These are phyloP conservation scores for Drosophila burlai DNA, from an alignment of 1,140 invertebrate species.

Conservation along the genomic window DNA sequence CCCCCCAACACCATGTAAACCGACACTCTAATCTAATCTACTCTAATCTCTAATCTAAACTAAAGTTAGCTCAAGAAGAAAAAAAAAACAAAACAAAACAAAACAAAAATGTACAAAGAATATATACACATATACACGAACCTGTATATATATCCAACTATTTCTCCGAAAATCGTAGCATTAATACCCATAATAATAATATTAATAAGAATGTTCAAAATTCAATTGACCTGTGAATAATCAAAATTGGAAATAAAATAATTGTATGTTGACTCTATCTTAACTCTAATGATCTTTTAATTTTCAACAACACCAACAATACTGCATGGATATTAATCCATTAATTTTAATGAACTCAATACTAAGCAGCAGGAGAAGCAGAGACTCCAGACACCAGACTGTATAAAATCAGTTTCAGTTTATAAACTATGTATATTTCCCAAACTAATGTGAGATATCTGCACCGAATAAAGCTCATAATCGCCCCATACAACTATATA, in stretches of 20 bases:
- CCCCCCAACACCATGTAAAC: slow-evolving; percentile 32
- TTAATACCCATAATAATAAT: slow-evolving; percentile 29
- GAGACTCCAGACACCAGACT: slow-evolving; percentile 1
- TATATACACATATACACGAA: slow-evolving; percentile 18
- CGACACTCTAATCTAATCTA: slow-evolving; percentile 57
- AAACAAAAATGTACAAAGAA: slow-evolving; percentile 45
- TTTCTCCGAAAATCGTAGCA: slow-evolving; percentile 42
- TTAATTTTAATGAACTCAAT: slow-evolving; percentile 22
- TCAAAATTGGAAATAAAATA: slow-evolving; percentile 72
- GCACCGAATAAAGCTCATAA: slow-evolving; percentile 24
- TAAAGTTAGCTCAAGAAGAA: slow-evolving; percentile 54
- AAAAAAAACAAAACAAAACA: neutral
- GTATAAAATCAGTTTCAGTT: slow-evolving; percentile 1
- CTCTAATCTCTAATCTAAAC: slow-evolving; percentile 57
- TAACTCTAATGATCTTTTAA: slow-evolving; percentile 68
- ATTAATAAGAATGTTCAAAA: slow-evolving; percentile 35
- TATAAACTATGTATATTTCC: neutral
- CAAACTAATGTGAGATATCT: slow-evolving; percentile 24
- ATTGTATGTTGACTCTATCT: slow-evolving; percentile 47
- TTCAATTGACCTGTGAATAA: slow-evolving; percentile 61
- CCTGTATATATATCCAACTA: slow-evolving; percentile 27
- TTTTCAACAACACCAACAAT: slow-evolving; percentile 24
- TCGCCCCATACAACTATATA: slow-evolving; percentile 19
- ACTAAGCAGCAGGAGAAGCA: slow-evolving; percentile 20
- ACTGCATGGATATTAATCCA: slow-evolving; percentile 39